These are phyloP conservation scores for Pelosia muscerda DNA, from an alignment of 2,888 invertebrate species.

Conservation along the genomic window DNA sequence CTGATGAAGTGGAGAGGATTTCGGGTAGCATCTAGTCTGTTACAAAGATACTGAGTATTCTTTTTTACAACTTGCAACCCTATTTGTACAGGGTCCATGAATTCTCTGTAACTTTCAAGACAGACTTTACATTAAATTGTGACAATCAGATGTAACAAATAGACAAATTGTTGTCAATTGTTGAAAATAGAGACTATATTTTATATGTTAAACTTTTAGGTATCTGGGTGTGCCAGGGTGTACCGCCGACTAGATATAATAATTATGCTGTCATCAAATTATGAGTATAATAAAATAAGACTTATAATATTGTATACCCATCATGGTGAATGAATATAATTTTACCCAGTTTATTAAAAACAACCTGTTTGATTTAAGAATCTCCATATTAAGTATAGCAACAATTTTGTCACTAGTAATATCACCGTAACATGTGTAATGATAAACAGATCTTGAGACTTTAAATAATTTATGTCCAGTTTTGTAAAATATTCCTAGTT, in stretches of 20 bases:
- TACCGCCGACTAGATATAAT: slow-evolving; percentile 45
- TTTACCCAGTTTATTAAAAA: slow-evolving; percentile 30
- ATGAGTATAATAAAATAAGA: slow-evolving; percentile 18
- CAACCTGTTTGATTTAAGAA: slow-evolving; percentile 26
- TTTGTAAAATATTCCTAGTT: slow-evolving; percentile 42
- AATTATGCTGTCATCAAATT: slow-evolving; percentile 7
- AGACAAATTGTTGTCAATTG: slow-evolving; percentile 77
- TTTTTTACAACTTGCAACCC: slow-evolving; percentile 6
- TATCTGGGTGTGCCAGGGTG: slow-evolving; percentile 49
- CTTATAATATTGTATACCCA: slow-evolving; percentile 28
- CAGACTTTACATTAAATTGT: slow-evolving; percentile 32
- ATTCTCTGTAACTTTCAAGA: slow-evolving; percentile 37
- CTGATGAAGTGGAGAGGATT: slow-evolving; percentile 34
- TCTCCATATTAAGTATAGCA: slow-evolving; percentile 30
- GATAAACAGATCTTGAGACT: slow-evolving; percentile 22
- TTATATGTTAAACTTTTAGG: slow-evolving; percentile 62
- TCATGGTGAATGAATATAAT: slow-evolving; percentile 21
- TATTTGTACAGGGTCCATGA: slow-evolving; percentile 11
- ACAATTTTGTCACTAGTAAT: slow-evolving; percentile 19
- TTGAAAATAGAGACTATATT: slow-evolving; percentile 65
- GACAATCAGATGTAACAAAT: slow-evolving; percentile 57
- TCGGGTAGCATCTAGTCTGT: slow-evolving; percentile 32
- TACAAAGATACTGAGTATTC: slow-evolving; percentile 27
- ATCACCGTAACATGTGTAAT: background rate
- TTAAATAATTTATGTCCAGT: slow-evolving; percentile 31